Base-by-base conservation (phyloP, 2,888 invertebrate species). In the Metellina segmentata region DNA sequence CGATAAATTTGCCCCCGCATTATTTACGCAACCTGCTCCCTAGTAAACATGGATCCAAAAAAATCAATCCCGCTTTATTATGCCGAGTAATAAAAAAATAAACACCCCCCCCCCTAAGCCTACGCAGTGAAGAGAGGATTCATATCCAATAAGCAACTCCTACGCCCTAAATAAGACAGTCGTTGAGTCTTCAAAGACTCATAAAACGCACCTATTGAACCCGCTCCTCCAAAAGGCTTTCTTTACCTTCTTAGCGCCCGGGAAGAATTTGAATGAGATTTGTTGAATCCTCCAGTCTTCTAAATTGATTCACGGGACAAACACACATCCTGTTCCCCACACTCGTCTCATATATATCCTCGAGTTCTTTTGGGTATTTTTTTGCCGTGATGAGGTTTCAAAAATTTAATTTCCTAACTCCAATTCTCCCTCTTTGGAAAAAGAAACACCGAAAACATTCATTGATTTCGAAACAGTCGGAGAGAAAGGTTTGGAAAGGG, bases 241-340 rank as follows among this genome's bases (percentile, higher is more conserved):
- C 75, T 77, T 85, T 70, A 49, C 61, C 69, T 9, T 20, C 8
- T 78, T 79, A 49, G 20, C 51, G 20, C 71, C n/a, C 53, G 61
- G 69, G n/a, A 51, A 78, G 78, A 86, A 86, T 86, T 86, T 86
- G 78, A 86, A 86, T 86, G 86, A 78, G 86, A 78, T 86, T 77
- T 78, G 71, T 53, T 4, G 34, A 72, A 83, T 71, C 69, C 51
- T 7, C 48, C 19, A 53, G 69, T 7, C n/a, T 75, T 75, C 77
- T 69, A 86, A 86, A 86, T 86, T 78, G 86, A 86, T 86, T 79
- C 78, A 86, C 74, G 77, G 78, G 78, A 19, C 86, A 86, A 78
- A 86, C 78, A 86, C 70, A 61, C 34, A 48, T 69, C n/a, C 34
- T 61, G 34, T 81, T 81, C 48, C 51, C 69, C 16, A 74, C 19